Percentiles rank a stretch among this genome's conserved stretches.
These are phyloP conservation scores for Drosophila azteca DNA, from an alignment of 1,140 invertebrate species.

Conservation along the genomic window DNA sequence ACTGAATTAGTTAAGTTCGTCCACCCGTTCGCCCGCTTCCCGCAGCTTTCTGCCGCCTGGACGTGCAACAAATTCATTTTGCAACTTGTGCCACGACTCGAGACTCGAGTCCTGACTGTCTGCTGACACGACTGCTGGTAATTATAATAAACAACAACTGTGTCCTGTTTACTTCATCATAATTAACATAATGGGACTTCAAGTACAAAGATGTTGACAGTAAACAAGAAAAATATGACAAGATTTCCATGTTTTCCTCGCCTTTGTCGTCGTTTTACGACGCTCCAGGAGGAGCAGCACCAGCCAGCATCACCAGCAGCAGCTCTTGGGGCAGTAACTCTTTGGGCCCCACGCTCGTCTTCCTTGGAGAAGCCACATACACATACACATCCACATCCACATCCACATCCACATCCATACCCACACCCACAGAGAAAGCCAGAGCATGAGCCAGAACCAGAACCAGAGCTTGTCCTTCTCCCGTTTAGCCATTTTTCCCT, in stretches of 20 bases:
- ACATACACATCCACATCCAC: not conserved
- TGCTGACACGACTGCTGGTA: slow-evolving; percentile 73
- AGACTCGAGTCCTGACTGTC: slow-evolving; percentile 6
- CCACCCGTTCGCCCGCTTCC: not conserved
- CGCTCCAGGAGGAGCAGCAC: slow-evolving; percentile 30
- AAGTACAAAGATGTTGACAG: slow-evolving; percentile 82
- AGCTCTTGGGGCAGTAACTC: slow-evolving; percentile 49
- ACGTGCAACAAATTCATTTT: slow-evolving; percentile 74
- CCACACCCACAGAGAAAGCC: not conserved
- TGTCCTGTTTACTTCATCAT: slow-evolving; percentile 82
- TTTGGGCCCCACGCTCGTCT: slow-evolving; percentile 37
- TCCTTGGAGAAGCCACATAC: not conserved
- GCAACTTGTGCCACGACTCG: slow-evolving; percentile 36
- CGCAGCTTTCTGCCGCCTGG: slow-evolving; percentile 1
- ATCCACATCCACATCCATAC: not conserved
- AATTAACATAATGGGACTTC: slow-evolving; percentile 82
- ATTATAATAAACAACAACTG: slow-evolving; percentile 82
- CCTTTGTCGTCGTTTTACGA: slow-evolving; percentile 49
- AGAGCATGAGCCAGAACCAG: too few species aligned
- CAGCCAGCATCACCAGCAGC: slow-evolving; percentile 3
- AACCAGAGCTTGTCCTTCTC: slow-evolving; percentile 5
- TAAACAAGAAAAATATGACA: slow-evolving; percentile 82
- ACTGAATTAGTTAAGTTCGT: slow-evolving; percentile 57
- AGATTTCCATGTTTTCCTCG: slow-evolving; percentile 77
- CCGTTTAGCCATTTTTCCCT: slow-evolving; percentile 67